phyloP scores from a whole-genome alignment of 2,888 invertebrate genomes.

The Philaethria dido region DNA sequence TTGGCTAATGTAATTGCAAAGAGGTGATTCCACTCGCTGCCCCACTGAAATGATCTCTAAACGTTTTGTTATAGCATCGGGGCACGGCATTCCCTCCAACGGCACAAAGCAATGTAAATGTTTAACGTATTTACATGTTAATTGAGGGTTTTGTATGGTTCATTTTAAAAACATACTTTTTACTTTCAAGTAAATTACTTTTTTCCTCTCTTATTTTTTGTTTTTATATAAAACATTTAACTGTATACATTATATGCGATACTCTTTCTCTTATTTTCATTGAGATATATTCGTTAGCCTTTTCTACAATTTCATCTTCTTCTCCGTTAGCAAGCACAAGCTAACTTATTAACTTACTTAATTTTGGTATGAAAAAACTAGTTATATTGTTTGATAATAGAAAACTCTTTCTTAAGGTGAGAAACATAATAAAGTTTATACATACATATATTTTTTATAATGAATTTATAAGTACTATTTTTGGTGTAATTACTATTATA shows the following conservation, averaged over 20 bases:
- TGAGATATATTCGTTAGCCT: too few relatives aligned
- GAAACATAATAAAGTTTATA: too few relatives aligned
- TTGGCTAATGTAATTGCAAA: slow-evolving; percentile 73
- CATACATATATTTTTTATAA: too few relatives aligned
- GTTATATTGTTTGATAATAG: too few relatives aligned
- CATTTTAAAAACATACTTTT: slow-evolving; percentile 2
- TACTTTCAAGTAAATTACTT: neutral
- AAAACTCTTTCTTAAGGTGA: too few relatives aligned
- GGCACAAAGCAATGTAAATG: slow-evolving; percentile 19
- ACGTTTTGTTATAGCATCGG: slow-evolving; percentile 37
- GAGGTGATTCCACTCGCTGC: slow-evolving; percentile 61
- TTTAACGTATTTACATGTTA: slow-evolving; percentile 20
- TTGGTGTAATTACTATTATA: too few relatives aligned
- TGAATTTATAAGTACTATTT: too few relatives aligned
- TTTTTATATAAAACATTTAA: neutral
- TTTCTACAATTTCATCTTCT: too few relatives aligned
- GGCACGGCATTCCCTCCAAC: slow-evolving; percentile 22
- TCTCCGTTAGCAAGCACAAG: too few relatives aligned
- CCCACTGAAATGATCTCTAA: slow-evolving; percentile 42
- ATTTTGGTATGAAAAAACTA: too few relatives aligned
- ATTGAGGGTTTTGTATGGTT: slow-evolving; percentile 15
- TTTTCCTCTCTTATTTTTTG: neutral
- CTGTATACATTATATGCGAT: neutral
- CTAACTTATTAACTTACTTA: too few relatives aligned
- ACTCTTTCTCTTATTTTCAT: too few relatives aligned